These are phyloP conservation scores for Caenorhabditis sp. DNA, from an alignment of 2,888 invertebrate genomes.

Conservation along the genomic window DNA sequence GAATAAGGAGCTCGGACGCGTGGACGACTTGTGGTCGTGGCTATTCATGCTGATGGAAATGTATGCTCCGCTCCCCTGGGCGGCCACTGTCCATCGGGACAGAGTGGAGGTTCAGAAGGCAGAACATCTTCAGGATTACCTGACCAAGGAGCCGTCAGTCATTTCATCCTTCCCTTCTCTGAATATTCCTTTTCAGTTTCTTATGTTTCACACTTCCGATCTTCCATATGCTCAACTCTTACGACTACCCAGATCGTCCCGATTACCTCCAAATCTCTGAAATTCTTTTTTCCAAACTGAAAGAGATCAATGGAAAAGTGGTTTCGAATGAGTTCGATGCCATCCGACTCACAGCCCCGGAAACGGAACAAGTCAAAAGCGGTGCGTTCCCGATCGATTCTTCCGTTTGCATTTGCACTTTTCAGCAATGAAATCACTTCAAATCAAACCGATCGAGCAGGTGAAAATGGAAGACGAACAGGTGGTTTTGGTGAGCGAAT, in stretches of 20 bases:
- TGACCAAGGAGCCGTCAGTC: conserved; percentile 14
- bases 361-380: neutral
- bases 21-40: conserved; percentile 45
- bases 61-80: conserved; percentile 33
- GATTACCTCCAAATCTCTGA: conserved; percentile 18
- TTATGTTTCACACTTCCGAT: neutral
- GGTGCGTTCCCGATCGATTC: too few relatives aligned
- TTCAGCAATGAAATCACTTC: too few relatives aligned
- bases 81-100: neutral
- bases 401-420: too few relatives aligned
- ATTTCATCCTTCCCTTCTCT: neutral
- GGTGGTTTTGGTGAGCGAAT: too few relatives aligned
- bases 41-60: conserved; percentile 43
- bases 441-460: too few relatives aligned
- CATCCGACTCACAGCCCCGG: neutral
- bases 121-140: neutral
- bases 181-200: conserved; percentile 21
- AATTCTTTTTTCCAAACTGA: conserved; percentile 7
- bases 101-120: conserved; percentile 14
- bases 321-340: conserved; percentile 20
- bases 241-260: conserved; percentile 16
- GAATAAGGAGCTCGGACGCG: conserved; percentile 24
- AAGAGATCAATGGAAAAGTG: conserved; percentile 24
- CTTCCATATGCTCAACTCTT: neutral
- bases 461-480: too few relatives aligned